Base-by-base conservation (phyloP, 2,113 vertebrate genomes). In the Genyomyrus donnyi region DNA sequence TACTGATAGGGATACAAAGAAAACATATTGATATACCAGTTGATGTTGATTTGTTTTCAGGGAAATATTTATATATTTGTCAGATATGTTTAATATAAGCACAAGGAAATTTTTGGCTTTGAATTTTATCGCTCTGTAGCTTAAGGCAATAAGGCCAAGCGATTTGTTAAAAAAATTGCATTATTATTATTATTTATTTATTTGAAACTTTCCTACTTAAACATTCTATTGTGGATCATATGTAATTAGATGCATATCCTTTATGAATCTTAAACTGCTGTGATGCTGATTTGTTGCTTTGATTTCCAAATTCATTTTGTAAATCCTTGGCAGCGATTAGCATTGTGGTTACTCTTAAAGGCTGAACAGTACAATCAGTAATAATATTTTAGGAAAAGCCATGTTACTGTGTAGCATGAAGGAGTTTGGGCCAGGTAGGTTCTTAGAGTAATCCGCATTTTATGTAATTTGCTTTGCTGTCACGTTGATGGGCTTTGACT, bases 391-490 rank as follows among this genome's bases (percentile, higher is more conserved):
- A 89, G 91, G 91, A 90, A 90, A 90, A 86, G 42, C 53, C 13
- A 53, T 50, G 15, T 2, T 48, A 31, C 74, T 50, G 8, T 90
- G 10, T 91, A 89, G 89, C 88, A 92, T 93, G 89, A 89, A 45
- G 31, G 80, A 93, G 92, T 93, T 89, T 89, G 92, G 88, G 92
- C 74, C 74, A 80, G 74, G 74, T 19, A 80, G 93, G 92, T 93
- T 90, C 89, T 91, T 92, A 89, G 91, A 91, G 89, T 90, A 90
- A 89, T 89, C 93, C 91, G 92, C 93, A 91, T 93, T 95, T 91
- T 94, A 90, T 87, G 89, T 95, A 94, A 93, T 93, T 93, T 90
- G 91, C 92, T 95, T 93, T 92, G 92, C 92, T 93, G 90, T 50
- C 88, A 89, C 90, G 91, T 91, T 91, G 92, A 88, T 74, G 84